Base-by-base conservation (phyloP, 2,888 invertebrate genomes). In the Aquatica leii region DNA sequence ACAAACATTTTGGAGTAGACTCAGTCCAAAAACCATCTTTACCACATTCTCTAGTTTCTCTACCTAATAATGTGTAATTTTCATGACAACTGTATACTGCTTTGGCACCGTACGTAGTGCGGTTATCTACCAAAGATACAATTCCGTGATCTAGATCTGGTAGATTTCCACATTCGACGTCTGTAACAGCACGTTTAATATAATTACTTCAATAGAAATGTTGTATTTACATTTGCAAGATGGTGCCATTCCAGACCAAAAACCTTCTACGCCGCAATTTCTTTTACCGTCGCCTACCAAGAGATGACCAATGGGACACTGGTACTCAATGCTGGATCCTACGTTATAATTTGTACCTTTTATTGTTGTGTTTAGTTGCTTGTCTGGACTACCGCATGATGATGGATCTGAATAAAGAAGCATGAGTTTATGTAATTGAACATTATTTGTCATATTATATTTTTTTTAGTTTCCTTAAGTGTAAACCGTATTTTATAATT, bases 361-460 rank as follows among this genome's bases (percentile, higher is more conserved):
- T 54, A 95, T 88, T 0, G 94, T 94, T 0, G 94, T 94, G 78
- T 95, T 95, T 70, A 91, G 85, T 48, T 88, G 83, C 71, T 92
- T 91, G 75, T 95, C 94, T 0, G 96, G 95, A 76, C 93, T 94
- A 11, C 96, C 95, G 76, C 96, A 96, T 0, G 90, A 87, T 1
- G 92, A 87, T 0, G 95, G 94, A 68, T 89, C 94, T 94, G 81
- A 12, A 79, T 78, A 70, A 20, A 49, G 21, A 15, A 46, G 8
- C 18, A 4, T 40, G 5, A n/a, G n/a, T n/a, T n/a, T n/a, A n/a
- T n/a, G n/a, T n/a, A n/a, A n/a, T n/a, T n/a, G n/a, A n/a, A n/a
- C n/a, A n/a, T n/a, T n/a, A n/a, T n/a, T n/a, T n/a, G n/a, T n/a
- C n/a, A n/a, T n/a, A n/a, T n/a, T n/a, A n/a, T n/a, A n/a, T n/a